Percentiles rank a stretch among this genome's conserved stretches.
Conservation (phyloP, 2,797 vertebrate species). For the Semotilus atromaculatus region DNA sequence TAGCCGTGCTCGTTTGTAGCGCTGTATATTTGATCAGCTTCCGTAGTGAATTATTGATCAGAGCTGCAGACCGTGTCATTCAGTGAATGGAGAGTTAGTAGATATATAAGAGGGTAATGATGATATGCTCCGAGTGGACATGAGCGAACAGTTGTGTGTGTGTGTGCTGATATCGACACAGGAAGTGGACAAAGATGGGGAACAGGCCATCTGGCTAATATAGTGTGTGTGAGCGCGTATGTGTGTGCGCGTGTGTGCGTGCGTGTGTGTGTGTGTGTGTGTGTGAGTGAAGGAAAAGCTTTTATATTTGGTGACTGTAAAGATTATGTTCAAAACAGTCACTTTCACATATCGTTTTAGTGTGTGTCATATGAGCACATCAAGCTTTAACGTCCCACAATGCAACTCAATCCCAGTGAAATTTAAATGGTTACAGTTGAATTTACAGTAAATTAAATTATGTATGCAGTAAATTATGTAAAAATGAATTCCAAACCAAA, state of each 20-base stretch:
- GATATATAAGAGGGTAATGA: neutral
- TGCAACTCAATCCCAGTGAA: neutral
- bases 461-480: neutral
- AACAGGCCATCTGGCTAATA: neutral
- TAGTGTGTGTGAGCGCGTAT: neutral
- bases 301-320: neutral
- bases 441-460: neutral
- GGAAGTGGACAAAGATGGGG: neutral
- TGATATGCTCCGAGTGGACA: neutral
- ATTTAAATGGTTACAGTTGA: neutral
- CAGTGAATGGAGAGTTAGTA: neutral
- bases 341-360: neutral
- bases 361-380: neutral
- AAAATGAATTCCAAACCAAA: neutral
- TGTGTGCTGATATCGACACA: neutral
- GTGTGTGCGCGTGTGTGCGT: neutral
- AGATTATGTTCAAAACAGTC: neutral
- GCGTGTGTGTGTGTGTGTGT: no score
- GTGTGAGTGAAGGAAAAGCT: neutral
- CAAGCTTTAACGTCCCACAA: neutral
- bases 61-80: neutral
- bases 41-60: conserved; percentile 59
- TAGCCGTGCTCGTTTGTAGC: conserved; percentile 36
- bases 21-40: conserved; percentile 52
- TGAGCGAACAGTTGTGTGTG: neutral